These are phyloP conservation scores for Gobio occitaniae DNA, from an alignment of 2,797 vertebrate species.

Conservation along the genomic window DNA sequence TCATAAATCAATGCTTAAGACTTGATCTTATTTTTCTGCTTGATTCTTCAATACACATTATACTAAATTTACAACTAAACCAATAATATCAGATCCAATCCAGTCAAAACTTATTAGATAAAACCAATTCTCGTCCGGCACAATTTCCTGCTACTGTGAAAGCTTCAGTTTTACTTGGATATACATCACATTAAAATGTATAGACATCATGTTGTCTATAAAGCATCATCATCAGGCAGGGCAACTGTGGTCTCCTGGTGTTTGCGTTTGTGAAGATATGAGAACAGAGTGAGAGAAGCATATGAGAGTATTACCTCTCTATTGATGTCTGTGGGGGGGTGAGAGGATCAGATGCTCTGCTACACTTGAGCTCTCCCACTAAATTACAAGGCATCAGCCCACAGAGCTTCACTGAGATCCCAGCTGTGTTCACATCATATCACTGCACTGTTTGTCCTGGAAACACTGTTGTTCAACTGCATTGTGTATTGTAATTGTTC, in stretches of 20 bases:
- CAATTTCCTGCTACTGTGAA: background rate
- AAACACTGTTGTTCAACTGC: background rate
- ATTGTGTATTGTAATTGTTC: background rate
- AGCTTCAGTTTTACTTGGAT: background rate
- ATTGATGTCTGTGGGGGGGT: constrained; percentile 3
- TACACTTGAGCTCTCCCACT: constrained; percentile 36
- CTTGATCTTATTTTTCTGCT: too few relatives aligned
- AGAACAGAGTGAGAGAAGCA: background rate
- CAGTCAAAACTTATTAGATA: background rate
- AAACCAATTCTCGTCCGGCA: background rate
- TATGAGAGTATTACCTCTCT: constrained; percentile 11
- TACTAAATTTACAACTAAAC: background rate
- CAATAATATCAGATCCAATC: background rate
- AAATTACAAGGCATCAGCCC: constrained; percentile 30
- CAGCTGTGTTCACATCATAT: constrained; percentile 19
- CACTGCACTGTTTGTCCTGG: background rate
- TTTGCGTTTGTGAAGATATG: background rate
- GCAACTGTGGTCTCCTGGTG: background rate
- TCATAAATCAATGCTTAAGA: too few relatives aligned
- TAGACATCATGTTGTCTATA: background rate
- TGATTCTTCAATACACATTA: background rate
- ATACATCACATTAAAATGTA: background rate
- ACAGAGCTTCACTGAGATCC: constrained; percentile 24
- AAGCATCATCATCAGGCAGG: background rate
- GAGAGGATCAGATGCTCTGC: constrained; percentile 6